Base-by-base conservation (phyloP, 2,888 invertebrate genomes). In the Drosophila helvetica region DNA sequence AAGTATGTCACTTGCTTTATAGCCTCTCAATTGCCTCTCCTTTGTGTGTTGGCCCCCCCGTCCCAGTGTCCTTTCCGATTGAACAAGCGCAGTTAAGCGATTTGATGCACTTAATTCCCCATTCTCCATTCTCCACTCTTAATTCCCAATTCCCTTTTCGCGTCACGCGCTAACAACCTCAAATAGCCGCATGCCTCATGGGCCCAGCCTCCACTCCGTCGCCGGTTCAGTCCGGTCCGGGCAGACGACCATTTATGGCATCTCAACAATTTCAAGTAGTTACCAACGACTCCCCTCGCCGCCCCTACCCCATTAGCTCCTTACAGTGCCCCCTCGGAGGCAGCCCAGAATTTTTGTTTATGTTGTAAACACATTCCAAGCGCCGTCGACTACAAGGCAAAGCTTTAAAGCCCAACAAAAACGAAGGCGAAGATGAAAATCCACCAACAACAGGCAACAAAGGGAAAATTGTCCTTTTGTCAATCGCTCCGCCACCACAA, bases 181-280 rank as follows among this genome's bases (percentile, higher is more conserved):
- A 58, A 59, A 64, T 61, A 56, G 48, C 59, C 50, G 57, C 59
- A 60, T 51, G 53, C 52, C 82, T 43, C 38, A 48, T 66, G 65
- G 56, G 57, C 27, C 33, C 56, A 45, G 7, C 33, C 38, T 25
- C 42, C 50, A 25, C 25, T 25, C 8, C 25, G 25, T 25, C 7
- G 25, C 25, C 25, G 7, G 25, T 7, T 25, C 48, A 5, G 38
- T 42, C 25, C 22, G n/a, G 50, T 27, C 53, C 50, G 47, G 38
- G 47, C 30, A 30, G 59, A 53, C 43, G 60, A 60, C 58, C 74
- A 77, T 78, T 86, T 86, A 77, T 79, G 86, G 82, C 68, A 83
- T 84, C 75, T 75, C 69, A 80, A 77, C 67, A 84, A 86, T 83
- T 86, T 86, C 53, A 86, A 84, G 74, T 80, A 84, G 81, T 86